Base-by-base conservation (phyloP, 1,140 invertebrate species). In the Bathynomus jamesi region DNA sequence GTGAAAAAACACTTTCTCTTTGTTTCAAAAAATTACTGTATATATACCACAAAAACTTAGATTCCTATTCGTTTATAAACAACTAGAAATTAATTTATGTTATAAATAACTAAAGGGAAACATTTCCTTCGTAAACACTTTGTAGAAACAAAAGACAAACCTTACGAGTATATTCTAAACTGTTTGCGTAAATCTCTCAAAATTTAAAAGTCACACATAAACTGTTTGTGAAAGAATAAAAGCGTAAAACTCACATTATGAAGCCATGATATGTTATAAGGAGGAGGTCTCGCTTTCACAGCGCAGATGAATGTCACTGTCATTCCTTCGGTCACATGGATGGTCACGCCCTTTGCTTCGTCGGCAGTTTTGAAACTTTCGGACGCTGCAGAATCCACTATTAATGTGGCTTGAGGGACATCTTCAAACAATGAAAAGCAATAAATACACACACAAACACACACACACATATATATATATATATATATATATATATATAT, bases 181-280 rank as follows among this genome's bases (percentile, higher is more conserved):
- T n/a, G n/a, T n/a, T n/a, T n/a, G n/a, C n/a, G n/a, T n/a, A n/a
- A n/a, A n/a, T n/a, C n/a, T n/a, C n/a, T n/a, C n/a, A n/a, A n/a
- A n/a, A n/a, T n/a, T n/a, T n/a, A n/a, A n/a, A n/a, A n/a, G n/a
- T n/a, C n/a, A n/a, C n/a, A n/a, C n/a, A n/a, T n/a, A n/a, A n/a
- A n/a, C n/a, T n/a, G n/a, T n/a, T n/a, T n/a, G n/a, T n/a, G n/a
- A n/a, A n/a, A n/a, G n/a, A n/a, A n/a, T n/a, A n/a, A n/a, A n/a
- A n/a, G n/a, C n/a, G n/a, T n/a, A n/a, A n/a, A 40, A 67, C 65
- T 67, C 29, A 67, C 65, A 17, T 67, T 67, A 40, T 32, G 17
- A 28, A 67, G 27, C 65, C 65, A 67, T 29, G 65, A 32, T 28
- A 67, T 67, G 28, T 67, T 67, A 40, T 67, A 67, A 8, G 65